Evolutionary conservation across 2,797 vertebrate species (phyloP).

Genomic region (Intellagama lesueurii): DNA sequence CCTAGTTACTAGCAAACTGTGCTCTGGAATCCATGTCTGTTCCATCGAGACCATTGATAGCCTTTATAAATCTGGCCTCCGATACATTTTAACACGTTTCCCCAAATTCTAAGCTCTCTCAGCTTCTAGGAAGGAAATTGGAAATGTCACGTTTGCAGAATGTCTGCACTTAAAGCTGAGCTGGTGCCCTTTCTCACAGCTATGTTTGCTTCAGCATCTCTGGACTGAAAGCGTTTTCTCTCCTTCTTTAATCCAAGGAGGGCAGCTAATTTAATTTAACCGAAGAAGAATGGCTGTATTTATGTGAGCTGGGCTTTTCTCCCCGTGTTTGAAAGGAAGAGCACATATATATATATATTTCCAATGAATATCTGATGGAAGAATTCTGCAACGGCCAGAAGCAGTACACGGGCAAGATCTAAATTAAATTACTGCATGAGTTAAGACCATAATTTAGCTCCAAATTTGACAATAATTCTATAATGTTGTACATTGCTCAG

Average conservation of each 20-base stretch:
- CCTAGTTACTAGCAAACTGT: not conserved
- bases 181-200: not conserved
- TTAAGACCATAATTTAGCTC: constrained; percentile 66
- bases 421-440: constrained; percentile 55
- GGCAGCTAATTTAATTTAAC: constrained; percentile 57
- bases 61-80: constrained; percentile 28
- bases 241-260: constrained; percentile 15
- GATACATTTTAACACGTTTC: constrained; percentile 11
- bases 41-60: not conserved
- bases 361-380: constrained; percentile 26
- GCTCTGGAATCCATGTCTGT: not conserved
- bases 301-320: not conserved
- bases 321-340: constrained; percentile 14
- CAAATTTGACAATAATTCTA: constrained; percentile 54
- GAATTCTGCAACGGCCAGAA: constrained; percentile 35
- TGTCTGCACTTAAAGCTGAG: constrained; percentile 28
- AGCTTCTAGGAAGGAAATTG: constrained; percentile 35
- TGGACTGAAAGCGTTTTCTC: constrained; percentile 6
- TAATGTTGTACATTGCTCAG: constrained; percentile 55
- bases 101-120: constrained; percentile 52
- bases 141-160: constrained; percentile 46
- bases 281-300: constrained; percentile 33
- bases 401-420: constrained; percentile 40
- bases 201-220: constrained; percentile 23
- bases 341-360: constrained; percentile 23